Percentiles rank a stretch among this genome's conserved stretches.
phyloP scores from a whole-genome alignment of 2,888 invertebrate species.

The Iselma pallidipennis region DNA sequence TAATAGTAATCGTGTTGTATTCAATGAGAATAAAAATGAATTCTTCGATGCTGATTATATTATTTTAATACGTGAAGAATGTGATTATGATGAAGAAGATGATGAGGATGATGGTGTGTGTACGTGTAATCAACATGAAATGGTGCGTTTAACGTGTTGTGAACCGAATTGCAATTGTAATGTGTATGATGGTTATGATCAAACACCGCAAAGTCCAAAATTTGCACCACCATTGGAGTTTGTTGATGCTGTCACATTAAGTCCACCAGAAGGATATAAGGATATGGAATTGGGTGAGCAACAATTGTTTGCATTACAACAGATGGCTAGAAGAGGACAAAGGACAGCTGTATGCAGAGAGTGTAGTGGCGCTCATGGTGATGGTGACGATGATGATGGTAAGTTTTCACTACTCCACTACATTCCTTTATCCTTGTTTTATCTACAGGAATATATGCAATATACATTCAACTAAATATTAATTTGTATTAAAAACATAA shows the following conservation, averaged over 20 bases:
- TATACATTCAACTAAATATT: neutral
- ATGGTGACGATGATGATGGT: constrained; percentile 46
- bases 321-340: constrained; percentile 53
- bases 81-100: constrained; percentile 82
- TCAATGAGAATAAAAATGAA: constrained; percentile 87
- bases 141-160: constrained; percentile 66
- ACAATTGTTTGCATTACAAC: constrained; percentile 62
- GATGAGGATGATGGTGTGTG: constrained; percentile 73
- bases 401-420: too few relatives aligned
- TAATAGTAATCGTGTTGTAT: constrained; percentile 76
- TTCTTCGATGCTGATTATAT: constrained; percentile 93
- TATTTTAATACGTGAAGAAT: constrained; percentile 86
- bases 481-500: neutral
- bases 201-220: constrained; percentile 59
- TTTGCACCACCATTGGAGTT: constrained; percentile 73
- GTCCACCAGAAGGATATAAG: constrained; percentile 91
- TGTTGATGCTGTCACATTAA: constrained; percentile 81
- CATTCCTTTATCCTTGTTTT: neutral
- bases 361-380: constrained; percentile 53
- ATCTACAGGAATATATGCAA: neutral
- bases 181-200: constrained; percentile 47
- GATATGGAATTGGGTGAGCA: constrained; percentile 73
- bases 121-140: constrained; percentile 72
- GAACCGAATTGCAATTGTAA: constrained; percentile 66
- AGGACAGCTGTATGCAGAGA: constrained; percentile 52